Percentiles rank a stretch among this genome's conserved stretches.
Evolutionary conservation across 2,113 vertebrate species (phyloP).

Genomic region (Muntiacus reevesi): DNA sequence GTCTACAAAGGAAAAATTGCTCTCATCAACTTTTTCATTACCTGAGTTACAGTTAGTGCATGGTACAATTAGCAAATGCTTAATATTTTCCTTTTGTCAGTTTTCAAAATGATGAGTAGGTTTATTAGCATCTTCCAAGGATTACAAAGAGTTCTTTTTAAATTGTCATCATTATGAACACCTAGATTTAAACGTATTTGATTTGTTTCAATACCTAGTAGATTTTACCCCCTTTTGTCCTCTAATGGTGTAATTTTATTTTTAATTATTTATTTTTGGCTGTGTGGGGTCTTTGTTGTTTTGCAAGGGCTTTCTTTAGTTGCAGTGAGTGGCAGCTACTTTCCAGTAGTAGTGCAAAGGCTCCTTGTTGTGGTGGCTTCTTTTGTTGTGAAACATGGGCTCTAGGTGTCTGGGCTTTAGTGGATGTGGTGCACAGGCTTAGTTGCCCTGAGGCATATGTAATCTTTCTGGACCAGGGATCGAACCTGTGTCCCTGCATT

Average conservation of each 20-base stretch:
- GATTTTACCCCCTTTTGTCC: neutral
- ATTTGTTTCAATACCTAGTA: neutral
- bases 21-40: neutral
- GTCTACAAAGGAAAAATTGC: neutral
- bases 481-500: neutral
- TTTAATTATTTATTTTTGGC: neutral
- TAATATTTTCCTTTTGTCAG: neutral
- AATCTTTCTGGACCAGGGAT: neutral
- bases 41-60: neutral
- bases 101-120: neutral
- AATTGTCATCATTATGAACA: neutral
- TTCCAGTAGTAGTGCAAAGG: neutral
- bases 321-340: neutral
- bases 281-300: neutral
- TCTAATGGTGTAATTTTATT: neutral
- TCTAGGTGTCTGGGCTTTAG: neutral
- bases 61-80: neutral
- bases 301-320: neutral
- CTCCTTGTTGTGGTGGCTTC: neutral
- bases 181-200: neutral
- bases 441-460: neutral
- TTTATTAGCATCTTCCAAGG: neutral
- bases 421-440: neutral
- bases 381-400: neutral
- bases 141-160: neutral